A percentile compares a stretch with the other conserved stretches of the same genome.
Evolutionary conservation across 2,797 vertebrate species (phyloP).

Genomic region (Lindbergichthys nudifrons): DNA sequence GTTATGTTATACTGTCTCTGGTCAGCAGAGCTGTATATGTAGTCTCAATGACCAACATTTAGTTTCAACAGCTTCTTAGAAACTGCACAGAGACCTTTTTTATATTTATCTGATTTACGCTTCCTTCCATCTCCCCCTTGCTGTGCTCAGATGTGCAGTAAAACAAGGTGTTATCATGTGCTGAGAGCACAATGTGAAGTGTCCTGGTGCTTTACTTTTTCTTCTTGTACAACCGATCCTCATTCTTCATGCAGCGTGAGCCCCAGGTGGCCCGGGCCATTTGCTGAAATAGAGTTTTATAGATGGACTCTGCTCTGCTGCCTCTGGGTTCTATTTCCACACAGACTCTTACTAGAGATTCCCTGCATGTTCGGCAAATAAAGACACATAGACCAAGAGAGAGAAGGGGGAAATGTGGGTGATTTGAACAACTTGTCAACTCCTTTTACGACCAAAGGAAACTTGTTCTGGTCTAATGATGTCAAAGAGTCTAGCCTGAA

Average conservation of each 20-base stretch:
- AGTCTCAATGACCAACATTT: slow-evolving; percentile 7
- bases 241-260: slow-evolving; percentile 58
- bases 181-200: slow-evolving; percentile 38
- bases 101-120: slow-evolving; percentile 17
- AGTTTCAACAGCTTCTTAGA: slow-evolving; percentile 14
- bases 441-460: slow-evolving; percentile 16
- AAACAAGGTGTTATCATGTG: slow-evolving; percentile 53
- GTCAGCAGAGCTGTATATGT: slow-evolving; percentile 7
- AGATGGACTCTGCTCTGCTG: slow-evolving; percentile 54
- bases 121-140: not conserved
- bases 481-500: slow-evolving; percentile 2
- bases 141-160: slow-evolving; percentile 46
- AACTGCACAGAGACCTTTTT: slow-evolving; percentile 13
- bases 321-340: slow-evolving; percentile 27
- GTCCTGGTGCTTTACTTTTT: slow-evolving; percentile 44
- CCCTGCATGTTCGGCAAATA: not conserved
- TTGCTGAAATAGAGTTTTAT: slow-evolving; percentile 70
- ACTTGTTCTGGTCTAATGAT: not conserved
- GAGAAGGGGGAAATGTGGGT: slow-evolving; percentile 8
- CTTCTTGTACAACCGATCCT: slow-evolving; percentile 53
- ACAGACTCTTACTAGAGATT: slow-evolving; percentile 22
- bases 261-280: slow-evolving; percentile 66
- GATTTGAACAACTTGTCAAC: slow-evolving; percentile 26
- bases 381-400: slow-evolving; percentile 12
- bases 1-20: not conserved